Conservation (phyloP, 2,888 invertebrate species). For the Hirtodrosophila alboralis region DNA sequence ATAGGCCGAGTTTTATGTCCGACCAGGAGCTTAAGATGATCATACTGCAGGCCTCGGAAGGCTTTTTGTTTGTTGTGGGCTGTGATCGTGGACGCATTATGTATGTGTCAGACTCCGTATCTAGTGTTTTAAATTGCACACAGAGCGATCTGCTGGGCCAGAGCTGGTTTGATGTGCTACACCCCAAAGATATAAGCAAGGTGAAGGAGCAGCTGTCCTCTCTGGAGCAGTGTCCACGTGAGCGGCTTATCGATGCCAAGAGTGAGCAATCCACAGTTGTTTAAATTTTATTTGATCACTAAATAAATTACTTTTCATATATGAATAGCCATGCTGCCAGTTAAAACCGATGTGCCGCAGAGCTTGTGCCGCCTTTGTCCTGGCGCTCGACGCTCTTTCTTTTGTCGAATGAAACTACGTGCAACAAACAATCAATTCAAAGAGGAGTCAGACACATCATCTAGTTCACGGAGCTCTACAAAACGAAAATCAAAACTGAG, state of each 20-base stretch:
- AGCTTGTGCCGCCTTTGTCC: slow-evolving; percentile 92
- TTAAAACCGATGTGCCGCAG: slow-evolving; percentile 92
- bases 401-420: slow-evolving; percentile 96
- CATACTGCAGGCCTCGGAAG: slow-evolving; percentile 93
- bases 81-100: slow-evolving; percentile 96
- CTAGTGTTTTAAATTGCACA: slow-evolving; percentile 91
- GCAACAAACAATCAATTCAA: slow-evolving; percentile 87
- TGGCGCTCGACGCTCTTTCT: slow-evolving; percentile 95
- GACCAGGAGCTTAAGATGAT: slow-evolving; percentile 94
- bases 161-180: slow-evolving; percentile 96
- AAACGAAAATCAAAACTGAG: slow-evolving; percentile 87
- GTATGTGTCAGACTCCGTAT: slow-evolving; percentile 95
- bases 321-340: slow-evolving; percentile 92
- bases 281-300: neutral
- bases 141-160: slow-evolving; percentile 95
- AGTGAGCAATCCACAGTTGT: slow-evolving; percentile 85
- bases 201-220: slow-evolving; percentile 97
- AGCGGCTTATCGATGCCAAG: slow-evolving; percentile 95
- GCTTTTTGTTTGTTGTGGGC: slow-evolving; percentile 95
- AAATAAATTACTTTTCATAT: neutral
- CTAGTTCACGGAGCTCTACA: slow-evolving; percentile 85
- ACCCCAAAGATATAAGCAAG: slow-evolving; percentile 97
- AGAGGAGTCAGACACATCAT: slow-evolving; percentile 87
- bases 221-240: slow-evolving; percentile 93
- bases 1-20: slow-evolving; percentile 92